Evolutionary conservation across 2,888 invertebrate genomes (phyloP), one percentile per base, ranked within the genome.

Genomic region (Leptothorax acervorum): DNA sequence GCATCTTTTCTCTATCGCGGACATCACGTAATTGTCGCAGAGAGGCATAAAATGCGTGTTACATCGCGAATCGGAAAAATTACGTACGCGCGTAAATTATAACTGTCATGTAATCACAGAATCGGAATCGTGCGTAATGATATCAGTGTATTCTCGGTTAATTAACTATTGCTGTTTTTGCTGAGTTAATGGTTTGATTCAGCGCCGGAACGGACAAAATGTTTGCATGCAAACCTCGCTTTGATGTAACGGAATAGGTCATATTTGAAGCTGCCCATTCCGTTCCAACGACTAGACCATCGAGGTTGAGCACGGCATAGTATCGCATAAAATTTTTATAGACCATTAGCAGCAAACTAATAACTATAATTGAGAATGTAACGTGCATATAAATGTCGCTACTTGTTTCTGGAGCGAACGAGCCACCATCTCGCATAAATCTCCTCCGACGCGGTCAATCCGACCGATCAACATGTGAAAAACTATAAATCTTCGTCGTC

Each of bases 311-410:
- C 35, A 18, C 39, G 71, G 31, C n/a, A 42, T 60, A 35, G 65
- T 53, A 45, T 76, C 70, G 75, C 85, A 79, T 90, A 86, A 90
- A 90, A 79, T 83, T 86, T 86, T 88, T 86, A 90, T 84, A 76
- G 83, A n/a, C 85, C 83, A 81, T 86, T 86, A 90, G 84, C 87
- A 78, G 71, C 42, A 65, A 83, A 75, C 86, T 79, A 85, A 89
- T 88, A 87, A 87, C 86, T 83, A 83, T 86, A 88, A 90, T 90
- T 85, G 88, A 84, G 90, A 85, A 90, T 87, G 86, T 83, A 87
- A 87, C 82, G 79, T 76, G 83, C 65, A 73, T 88, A 87, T 88
- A 83, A 88, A 89, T 83, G 85, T 87, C 85, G 85, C 85, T 86
- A 85, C 75, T 81, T 78, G 74, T 55, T 82, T 63, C 71, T 63